phyloP scores from a whole-genome alignment of 2,888 invertebrate species.

The Zaprionus lineosus region DNA sequence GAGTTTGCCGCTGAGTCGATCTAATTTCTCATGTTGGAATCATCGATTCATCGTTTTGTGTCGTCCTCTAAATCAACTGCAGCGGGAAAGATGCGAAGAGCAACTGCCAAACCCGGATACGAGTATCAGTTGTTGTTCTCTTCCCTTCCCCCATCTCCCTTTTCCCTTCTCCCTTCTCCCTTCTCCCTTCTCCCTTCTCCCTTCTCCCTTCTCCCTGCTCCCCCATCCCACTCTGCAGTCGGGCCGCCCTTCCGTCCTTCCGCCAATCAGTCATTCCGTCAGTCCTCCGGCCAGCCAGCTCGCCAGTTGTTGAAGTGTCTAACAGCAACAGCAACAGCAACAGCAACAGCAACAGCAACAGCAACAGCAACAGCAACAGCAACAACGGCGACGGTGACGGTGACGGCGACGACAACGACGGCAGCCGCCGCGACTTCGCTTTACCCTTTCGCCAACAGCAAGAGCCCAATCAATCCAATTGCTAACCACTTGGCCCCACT shows the following conservation, averaged over 20 bases:
- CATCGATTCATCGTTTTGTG: slow-evolving; percentile 78
- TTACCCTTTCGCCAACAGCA: no score
- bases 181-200: no score
- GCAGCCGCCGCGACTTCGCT: no score
- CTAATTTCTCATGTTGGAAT: slow-evolving; percentile 79
- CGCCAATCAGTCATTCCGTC: no score
- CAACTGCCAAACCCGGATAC: slow-evolving; percentile 39
- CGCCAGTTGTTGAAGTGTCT: slow-evolving; percentile 43
- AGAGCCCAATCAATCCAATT: slow-evolving; percentile 64
- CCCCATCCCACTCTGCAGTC: no score
- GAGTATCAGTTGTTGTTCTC: slow-evolving; percentile 24
- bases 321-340: slow-evolving; percentile 15
- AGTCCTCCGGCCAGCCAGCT: slow-evolving; percentile 6
- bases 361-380: slow-evolving; percentile 30
- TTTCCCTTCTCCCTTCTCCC: neutral
- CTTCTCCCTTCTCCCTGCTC: no score
- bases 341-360: neutral
- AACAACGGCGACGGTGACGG: slow-evolving; percentile 5
- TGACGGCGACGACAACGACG: neutral
- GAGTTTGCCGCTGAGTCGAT: slow-evolving; percentile 67
- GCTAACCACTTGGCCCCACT: slow-evolving; percentile 33
- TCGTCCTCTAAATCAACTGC: slow-evolving; percentile 68
- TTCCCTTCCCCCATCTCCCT: neutral
- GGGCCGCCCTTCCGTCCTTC: no score
- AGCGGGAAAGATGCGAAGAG: slow-evolving; percentile 30